Base-by-base conservation (phyloP, 2,888 invertebrate species). In the Cyclophora albipunctata region DNA sequence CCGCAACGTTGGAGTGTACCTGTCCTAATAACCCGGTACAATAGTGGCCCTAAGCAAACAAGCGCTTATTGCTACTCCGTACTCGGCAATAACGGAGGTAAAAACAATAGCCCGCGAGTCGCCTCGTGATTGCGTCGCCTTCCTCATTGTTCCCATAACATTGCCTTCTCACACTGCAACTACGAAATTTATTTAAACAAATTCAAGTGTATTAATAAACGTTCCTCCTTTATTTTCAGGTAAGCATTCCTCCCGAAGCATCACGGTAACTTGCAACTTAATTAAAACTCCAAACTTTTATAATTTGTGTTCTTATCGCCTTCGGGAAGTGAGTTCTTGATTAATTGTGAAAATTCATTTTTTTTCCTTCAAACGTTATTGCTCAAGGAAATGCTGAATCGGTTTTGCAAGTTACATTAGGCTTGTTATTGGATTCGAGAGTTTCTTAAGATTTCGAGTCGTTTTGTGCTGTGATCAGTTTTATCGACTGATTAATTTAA, bases 21-120 rank as follows among this genome's bases (percentile, higher is more conserved):
- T 76, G 77, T 75, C 77, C 83, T 82, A 84, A 83, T 84, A 85
- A 84, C 78, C 72, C 64, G 71, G 66, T 72, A 83, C 84, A 84
- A 84, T 81, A 80, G 81, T 81, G 73, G 78, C 76, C 71, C 78
- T 75, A 72, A 75, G 73, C 78, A 79, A 83, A 84, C 84, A 81
- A 70, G 72, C 73, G 79, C 79, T 84, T 84, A 84, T 84, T 84
- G 83, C 84, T 75, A 75, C 79, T 78, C 78, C 69, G 73, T 78
- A 77, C 76, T 79, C 73, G 68, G 78, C 81, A 81, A 81, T 81
- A 82, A 61, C 61, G 57, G 61, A 73, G 69, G 73, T 71, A 77
- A 76, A 81, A 80, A 83, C 82, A 84, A 84, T 81, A 73, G 78
- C 68, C 60, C 63, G 64, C 53, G 67, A 68, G 66, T 71, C 77